Percentiles rank a stretch among this genome's conserved stretches.
Evolutionary conservation across 2,113 vertebrate species (phyloP).

Genomic region (Neolamprologus variostigma): DNA sequence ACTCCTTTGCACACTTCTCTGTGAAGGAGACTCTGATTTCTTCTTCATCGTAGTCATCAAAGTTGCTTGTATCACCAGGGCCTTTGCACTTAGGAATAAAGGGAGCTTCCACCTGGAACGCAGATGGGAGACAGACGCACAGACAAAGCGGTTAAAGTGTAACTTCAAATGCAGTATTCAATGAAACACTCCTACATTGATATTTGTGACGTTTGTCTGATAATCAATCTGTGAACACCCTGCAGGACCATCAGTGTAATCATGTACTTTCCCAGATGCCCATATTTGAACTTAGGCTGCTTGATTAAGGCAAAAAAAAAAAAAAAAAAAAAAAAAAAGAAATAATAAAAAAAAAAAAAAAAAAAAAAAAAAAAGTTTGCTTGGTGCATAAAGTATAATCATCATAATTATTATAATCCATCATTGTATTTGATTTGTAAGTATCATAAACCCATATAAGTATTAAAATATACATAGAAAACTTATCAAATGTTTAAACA

Average conservation of each 20-base stretch:
- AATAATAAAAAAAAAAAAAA: fast-evolving
- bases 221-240: neutral
- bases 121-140: neutral
- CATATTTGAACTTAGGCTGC: neutral
- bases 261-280: neutral
- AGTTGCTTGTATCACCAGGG: slow-evolving; percentile 91
- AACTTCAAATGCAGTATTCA: neutral
- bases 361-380: neutral
- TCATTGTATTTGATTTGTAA: neutral
- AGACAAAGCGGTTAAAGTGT: neutral
- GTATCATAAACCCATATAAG: neutral
- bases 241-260: neutral
- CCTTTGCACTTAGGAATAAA: slow-evolving; percentile 96
- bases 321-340: fast-evolving
- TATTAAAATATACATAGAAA: neutral
- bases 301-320: neutral
- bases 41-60: slow-evolving; percentile 93
- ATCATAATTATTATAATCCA: neutral
- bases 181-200: neutral
- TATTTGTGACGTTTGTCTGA: neutral
- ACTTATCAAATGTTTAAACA: neutral
- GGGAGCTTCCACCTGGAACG: slow-evolving; percentile 83
- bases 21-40: slow-evolving; percentile 88
- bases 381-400: neutral
- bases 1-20: slow-evolving; percentile 92